A percentile compares a stretch with the other conserved stretches of the same genome.
Conservation (phyloP, 2,113 vertebrate species). For the Clarias macrocephalus region DNA sequence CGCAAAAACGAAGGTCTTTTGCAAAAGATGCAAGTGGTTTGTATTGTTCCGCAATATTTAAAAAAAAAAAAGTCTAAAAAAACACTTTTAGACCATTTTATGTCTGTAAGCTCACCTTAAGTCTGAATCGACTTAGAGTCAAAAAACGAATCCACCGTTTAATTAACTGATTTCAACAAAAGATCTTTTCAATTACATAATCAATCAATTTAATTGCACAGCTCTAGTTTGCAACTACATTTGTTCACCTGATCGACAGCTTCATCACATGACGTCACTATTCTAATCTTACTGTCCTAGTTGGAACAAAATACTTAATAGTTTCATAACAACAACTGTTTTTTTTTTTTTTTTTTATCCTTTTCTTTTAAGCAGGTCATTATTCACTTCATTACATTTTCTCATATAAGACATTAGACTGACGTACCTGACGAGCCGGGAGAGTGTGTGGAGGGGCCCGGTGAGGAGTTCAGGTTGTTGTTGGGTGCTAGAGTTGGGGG, state of each 20-base stretch:
- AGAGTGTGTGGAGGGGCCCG: constrained; percentile 89
- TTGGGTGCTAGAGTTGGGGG: constrained; percentile 74
- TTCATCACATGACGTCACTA: background rate
- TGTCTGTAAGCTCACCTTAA: too few relatives aligned
- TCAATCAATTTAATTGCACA: too few relatives aligned
- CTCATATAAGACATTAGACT: background rate
- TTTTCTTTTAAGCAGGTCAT: background rate
- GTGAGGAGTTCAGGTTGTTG: constrained; percentile 90
- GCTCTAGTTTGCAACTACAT: background rate
- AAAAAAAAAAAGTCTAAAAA: too few relatives aligned
- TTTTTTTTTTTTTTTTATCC: background rate
- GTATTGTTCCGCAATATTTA: too few relatives aligned
- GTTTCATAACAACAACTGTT: background rate
- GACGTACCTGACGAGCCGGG: constrained; percentile 92
- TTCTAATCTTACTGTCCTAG: background rate
- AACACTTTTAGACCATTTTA: too few relatives aligned
- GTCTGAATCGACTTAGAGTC: too few relatives aligned
- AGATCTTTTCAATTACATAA: too few relatives aligned
- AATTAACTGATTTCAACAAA: too few relatives aligned
- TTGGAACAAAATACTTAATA: background rate
- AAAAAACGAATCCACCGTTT: too few relatives aligned
- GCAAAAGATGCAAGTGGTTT: too few relatives aligned
- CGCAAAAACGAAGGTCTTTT: too few relatives aligned
- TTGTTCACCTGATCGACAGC: background rate
- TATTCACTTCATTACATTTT: background rate